Percentiles rank a stretch among this genome's conserved stretches.
These are phyloP conservation scores for Heliornis fulica DNA, from an alignment of 2,113 vertebrate species.

Conservation along the genomic window DNA sequence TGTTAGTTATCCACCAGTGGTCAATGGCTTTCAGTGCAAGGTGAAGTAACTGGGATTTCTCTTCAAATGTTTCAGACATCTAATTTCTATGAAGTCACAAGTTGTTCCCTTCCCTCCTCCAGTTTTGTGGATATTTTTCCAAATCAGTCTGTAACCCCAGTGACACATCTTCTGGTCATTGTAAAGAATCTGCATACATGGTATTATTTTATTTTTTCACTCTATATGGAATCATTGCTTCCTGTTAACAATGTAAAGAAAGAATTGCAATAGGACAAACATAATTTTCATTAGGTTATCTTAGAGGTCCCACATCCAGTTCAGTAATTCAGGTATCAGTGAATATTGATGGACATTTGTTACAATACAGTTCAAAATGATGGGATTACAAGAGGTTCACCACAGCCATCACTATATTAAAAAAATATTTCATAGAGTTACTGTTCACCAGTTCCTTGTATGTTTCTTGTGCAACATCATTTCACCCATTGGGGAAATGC, in stretches of 20 bases:
- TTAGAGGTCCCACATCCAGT: background rate
- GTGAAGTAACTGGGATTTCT: background rate
- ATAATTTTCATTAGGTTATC: background rate
- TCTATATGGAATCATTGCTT: background rate
- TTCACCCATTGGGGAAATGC: background rate
- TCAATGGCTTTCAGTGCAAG: background rate
- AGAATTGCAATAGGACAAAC: background rate
- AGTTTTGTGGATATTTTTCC: background rate
- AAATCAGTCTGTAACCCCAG: background rate
- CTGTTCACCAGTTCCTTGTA: background rate
- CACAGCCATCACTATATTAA: background rate
- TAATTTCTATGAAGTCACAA: background rate
- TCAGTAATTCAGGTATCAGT: background rate
- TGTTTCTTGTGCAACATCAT: background rate
- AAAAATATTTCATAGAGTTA: background rate
- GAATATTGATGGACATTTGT: background rate
- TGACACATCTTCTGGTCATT: background rate
- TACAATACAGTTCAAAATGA: background rate
- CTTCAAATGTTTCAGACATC: background rate
- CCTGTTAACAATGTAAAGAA: background rate
- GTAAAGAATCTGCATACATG: background rate
- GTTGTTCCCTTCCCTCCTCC: background rate
- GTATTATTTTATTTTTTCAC: background rate
- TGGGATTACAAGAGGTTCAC: background rate
- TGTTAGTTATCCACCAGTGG: rapidly evolving